Evolutionary conservation across 2,797 vertebrate species (phyloP).

Genomic region (Parauchenoglanis ngamensis): DNA sequence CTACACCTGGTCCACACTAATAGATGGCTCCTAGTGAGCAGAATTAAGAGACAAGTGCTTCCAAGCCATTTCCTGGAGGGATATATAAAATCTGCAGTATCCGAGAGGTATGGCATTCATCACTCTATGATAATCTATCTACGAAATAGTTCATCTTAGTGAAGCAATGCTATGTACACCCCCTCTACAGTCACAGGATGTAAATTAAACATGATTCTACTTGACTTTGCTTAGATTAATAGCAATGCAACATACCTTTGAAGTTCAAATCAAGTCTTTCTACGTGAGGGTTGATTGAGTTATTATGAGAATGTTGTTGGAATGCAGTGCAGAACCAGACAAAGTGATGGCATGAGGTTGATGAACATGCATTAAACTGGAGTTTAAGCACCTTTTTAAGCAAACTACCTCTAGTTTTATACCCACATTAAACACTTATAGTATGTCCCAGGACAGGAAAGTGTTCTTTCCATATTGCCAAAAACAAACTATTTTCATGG

Average conservation of each 20-base stretch:
- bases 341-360: not conserved
- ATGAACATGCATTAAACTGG: not conserved
- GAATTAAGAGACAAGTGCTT: not conserved
- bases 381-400: not conserved
- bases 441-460: not conserved
- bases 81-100: conserved; percentile 4
- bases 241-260: not conserved
- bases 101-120: not conserved
- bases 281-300: not conserved
- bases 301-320: not conserved
- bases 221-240: not conserved
- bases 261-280: not conserved
- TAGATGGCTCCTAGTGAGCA: not conserved
- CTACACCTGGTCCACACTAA: not conserved
- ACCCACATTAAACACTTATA: not conserved
- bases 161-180: not conserved
- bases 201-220: conserved; percentile 5
- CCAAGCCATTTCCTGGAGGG: not conserved
- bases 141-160: not conserved
- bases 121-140: not conserved
- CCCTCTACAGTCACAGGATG: not conserved
- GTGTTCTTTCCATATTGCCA: not conserved
- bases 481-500: not conserved
- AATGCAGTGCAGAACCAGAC: not conserved
- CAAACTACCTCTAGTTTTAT: not conserved